Evolutionary conservation across 2,797 vertebrate species (phyloP), one percentile per base, ranked within the genome.

Genomic region (Myripristis murdjan): DNA sequence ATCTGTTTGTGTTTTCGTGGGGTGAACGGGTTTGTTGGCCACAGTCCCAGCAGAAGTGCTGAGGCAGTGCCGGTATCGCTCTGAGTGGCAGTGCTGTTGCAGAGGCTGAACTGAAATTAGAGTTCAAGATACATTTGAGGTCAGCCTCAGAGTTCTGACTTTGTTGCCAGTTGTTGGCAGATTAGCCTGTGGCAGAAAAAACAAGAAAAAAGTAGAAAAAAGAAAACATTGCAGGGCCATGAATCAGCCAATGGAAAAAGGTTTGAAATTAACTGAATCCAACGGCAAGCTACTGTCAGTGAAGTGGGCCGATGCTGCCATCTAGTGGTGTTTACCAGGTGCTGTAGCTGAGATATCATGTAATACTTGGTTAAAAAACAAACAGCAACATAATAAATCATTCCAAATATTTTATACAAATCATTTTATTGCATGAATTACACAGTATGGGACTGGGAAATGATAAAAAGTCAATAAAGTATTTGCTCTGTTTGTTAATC

Each of bases 1-100:
- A 94, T 95, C 92, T 85, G 79, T 90, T 88, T 89, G 74, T 89
- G 70, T 92, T 91, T 88, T 88, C 22, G 53, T 66, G 77, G 87
- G 91, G 90, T 92, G 83, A 93, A 73, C 77, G 81, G 85, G 90
- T 93, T 93, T 90, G 79, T 86, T 93, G 92, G 92, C 86, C 80
- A 16, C 66, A 11, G 69, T 89, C 91, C 91, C 81, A 41, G 89
- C 65, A 87, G 82, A 91, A 91, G 81, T 91, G 92, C 90, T 92
- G 89, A 92, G 85, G 79, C 63, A 73, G 85, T 52, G 75, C 87
- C 81, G 82, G 79, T 74, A 73, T 62, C 23, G 41, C 67, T 41
- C 67, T 12, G 68, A 58, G 56, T 65, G 64, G 59, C 84, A 65
- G 77, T 66, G 83, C 84, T 73, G 76, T 51, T 77, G 74, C 82